A percentile compares a stretch with the other conserved stretches of the same genome.
These are phyloP conservation scores for Mionectes olivaceus DNA, from an alignment of 2,797 vertebrate species.

Conservation along the genomic window DNA sequence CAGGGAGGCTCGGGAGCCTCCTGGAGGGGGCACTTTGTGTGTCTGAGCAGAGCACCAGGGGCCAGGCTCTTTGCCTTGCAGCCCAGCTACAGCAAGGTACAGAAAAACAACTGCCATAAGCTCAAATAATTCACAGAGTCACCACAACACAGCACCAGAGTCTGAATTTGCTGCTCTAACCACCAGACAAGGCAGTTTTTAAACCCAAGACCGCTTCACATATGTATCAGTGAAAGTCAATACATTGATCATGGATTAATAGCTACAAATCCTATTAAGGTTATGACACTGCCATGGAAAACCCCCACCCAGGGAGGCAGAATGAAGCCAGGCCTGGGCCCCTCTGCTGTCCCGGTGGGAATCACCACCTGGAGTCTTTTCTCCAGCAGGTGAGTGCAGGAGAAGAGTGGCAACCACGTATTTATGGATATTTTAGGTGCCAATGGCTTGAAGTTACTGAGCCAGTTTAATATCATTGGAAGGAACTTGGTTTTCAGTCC, in stretches of 20 bases:
- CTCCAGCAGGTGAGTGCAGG: neutral
- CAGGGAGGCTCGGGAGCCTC: neutral
- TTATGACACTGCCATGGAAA: neutral
- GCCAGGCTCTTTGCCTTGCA: neutral
- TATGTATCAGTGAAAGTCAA: neutral
- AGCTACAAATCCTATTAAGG: neutral
- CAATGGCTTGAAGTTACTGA: neutral
- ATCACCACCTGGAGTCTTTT: neutral
- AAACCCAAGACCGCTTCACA: neutral
- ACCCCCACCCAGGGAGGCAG: neutral
- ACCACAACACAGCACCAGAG: neutral
- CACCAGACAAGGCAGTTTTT: accelerated
- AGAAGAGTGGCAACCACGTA: neutral
- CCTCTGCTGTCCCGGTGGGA: neutral
- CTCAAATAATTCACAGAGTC: neutral
- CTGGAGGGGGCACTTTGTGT: neutral
- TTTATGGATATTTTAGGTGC: neutral
- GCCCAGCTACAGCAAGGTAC: neutral
- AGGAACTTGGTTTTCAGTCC: neutral
- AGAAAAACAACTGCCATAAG: neutral
- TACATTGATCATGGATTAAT: neutral
- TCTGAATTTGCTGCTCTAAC: neutral
- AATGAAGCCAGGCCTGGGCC: neutral
- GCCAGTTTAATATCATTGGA: neutral
- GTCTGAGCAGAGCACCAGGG: neutral